Evolutionary conservation across 2,113 vertebrate genomes (phyloP).

Genomic region (Cercocebus atys): DNA sequence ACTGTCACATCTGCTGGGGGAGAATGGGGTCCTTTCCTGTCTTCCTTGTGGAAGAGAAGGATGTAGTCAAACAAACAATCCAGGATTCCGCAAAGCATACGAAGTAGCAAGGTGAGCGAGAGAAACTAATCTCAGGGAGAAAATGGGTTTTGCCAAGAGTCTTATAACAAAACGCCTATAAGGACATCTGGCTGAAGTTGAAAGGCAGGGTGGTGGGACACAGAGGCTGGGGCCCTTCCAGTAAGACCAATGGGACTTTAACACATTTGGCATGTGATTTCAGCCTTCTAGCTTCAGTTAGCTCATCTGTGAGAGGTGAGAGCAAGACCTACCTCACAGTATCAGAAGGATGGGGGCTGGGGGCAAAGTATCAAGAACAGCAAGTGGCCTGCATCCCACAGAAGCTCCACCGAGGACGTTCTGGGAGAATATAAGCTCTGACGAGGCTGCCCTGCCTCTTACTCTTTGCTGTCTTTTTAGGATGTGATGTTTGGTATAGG

Average conservation of each 20-base stretch:
- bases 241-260: fast-evolving
- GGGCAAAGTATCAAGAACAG: fast-evolving
- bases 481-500: fast-evolving
- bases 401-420: fast-evolving
- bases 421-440: fast-evolving
- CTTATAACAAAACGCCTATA: fast-evolving
- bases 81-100: background rate
- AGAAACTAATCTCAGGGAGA: background rate
- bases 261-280: fast-evolving
- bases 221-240: no score
- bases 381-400: fast-evolving
- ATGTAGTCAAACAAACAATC: background rate
- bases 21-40: background rate
- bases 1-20: background rate
- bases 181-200: background rate
- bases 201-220: fast-evolving
- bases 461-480: fast-evolving
- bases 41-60: background rate
- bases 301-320: background rate
- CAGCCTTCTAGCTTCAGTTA: fast-evolving
- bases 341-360: no score
- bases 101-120: background rate
- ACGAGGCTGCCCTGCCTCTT: fast-evolving
- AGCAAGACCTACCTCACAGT: background rate
- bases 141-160: background rate